phyloP scores from a whole-genome alignment of 2,113 vertebrate species.

The Pandion haliaetus region DNA sequence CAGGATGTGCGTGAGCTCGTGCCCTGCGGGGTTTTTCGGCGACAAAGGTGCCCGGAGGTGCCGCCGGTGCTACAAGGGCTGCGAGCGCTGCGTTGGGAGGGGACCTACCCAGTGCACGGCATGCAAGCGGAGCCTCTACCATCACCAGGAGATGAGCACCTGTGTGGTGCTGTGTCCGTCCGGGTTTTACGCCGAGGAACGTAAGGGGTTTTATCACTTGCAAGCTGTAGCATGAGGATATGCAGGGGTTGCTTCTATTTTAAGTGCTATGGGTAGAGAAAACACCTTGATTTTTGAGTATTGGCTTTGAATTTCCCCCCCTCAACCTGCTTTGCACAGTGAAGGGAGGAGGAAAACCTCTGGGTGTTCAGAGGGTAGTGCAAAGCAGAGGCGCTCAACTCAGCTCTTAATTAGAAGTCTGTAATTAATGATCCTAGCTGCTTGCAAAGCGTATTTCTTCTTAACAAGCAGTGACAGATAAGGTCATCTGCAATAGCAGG shows the following conservation, averaged over 20 bases:
- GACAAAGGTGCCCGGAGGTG: slow-evolving; percentile 78
- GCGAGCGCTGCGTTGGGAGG: slow-evolving; percentile 79
- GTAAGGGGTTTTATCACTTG: slow-evolving; percentile 69
- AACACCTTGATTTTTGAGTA: neutral
- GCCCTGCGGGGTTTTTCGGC: slow-evolving; percentile 80
- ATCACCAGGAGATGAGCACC: slow-evolving; percentile 70
- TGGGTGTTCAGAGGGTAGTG: neutral
- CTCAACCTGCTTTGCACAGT: rapidly evolving
- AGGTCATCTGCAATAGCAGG: neutral
- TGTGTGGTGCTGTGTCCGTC: slow-evolving; percentile 77
- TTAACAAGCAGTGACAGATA: neutral
- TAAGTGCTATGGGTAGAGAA: neutral
- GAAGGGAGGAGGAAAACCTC: neutral
- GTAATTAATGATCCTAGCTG: slow-evolving; percentile 16
- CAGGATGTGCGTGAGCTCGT: slow-evolving; percentile 86
- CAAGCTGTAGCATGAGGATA: neutral
- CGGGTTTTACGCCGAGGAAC: slow-evolving; percentile 78
- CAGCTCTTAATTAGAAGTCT: neutral
- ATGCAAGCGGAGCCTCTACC: slow-evolving; percentile 82
- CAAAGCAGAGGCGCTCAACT: neutral
- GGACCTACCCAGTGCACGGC: slow-evolving; percentile 72
- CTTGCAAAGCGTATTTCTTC: neutral
- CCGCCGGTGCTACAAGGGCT: slow-evolving; percentile 82
- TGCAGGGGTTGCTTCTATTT: neutral
- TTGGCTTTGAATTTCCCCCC: neutral